Evolutionary conservation across 2,888 invertebrate species (phyloP).

Genomic region (Hemistola chrysoprasaria): DNA sequence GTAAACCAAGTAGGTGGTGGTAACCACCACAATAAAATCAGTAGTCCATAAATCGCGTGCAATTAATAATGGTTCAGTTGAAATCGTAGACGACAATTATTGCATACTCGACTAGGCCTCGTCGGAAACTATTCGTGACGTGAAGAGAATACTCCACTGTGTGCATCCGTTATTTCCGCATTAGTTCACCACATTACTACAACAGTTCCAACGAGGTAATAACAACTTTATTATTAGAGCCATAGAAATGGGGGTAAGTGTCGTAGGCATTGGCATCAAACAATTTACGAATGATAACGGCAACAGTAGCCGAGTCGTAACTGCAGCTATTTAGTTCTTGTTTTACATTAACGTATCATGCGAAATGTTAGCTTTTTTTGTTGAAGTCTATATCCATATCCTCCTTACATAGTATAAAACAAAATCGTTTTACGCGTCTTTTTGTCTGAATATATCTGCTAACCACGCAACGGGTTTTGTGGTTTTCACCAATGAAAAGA

Average conservation of each 20-base stretch:
- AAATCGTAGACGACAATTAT: slow-evolving; percentile 52
- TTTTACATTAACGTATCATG: slow-evolving; percentile 12
- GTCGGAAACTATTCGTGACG: slow-evolving; percentile 69
- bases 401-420: no score
- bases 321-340: slow-evolving; percentile 30
- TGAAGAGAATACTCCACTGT: slow-evolving; percentile 54
- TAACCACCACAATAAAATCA: slow-evolving; percentile 5
- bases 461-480: no score
- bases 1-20: no score
- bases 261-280: slow-evolving; percentile 3
- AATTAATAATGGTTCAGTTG: slow-evolving; percentile 42
- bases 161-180: slow-evolving; percentile 71
- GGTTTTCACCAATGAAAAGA: no score
- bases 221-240: slow-evolving; percentile 24
- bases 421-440: no score
- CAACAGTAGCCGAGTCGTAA: slow-evolving; percentile 28
- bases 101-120: slow-evolving; percentile 51
- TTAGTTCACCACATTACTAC: slow-evolving; percentile 36
- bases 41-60: slow-evolving; percentile 35
- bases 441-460: no score
- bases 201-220: slow-evolving; percentile 23
- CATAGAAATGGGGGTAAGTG: slow-evolving; percentile 22
- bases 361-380: background rate
- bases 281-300: slow-evolving; percentile 29
- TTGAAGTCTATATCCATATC: no score